Base-by-base conservation (phyloP, 2,797 vertebrate species). In the Neopelma chrysocephalum region DNA sequence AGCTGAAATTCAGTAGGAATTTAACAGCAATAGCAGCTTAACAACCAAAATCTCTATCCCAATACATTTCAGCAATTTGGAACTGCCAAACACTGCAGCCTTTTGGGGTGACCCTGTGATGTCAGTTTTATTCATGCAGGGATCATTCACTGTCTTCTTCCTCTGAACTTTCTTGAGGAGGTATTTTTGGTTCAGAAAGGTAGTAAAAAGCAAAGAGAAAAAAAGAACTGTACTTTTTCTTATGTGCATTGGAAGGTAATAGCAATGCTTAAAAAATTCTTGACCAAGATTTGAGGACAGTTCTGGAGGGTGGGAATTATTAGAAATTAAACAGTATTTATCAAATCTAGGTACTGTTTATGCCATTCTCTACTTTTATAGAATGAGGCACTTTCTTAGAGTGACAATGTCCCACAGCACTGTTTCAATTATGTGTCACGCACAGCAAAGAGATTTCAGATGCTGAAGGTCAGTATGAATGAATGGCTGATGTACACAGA, bases 221-320 rank as follows among this genome's bases (percentile, higher is more conserved):
- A 68, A 86, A 80, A 57, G 34, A 73, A 42, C 3, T 42, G 38
- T 12, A 66, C 48, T 50, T 50, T 29, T 72, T 50, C 20, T 32
- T 65, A 8, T 32, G 12, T 16, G 16, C 1, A 1, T 2, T 78
- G 16, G 22, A 75, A 79, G 13, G 13, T 48, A 65, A 85, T 1
- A 40, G 25, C 7, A 80, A 60, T 3, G 8, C 45, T 58, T 54
- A 15, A 50, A 26, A 54, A 62, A 40, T 22, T 20, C 29, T 42
- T 45, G 23, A 38, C 31, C 29, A 57, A 29, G 11, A 13, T 69
- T 68, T 69, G 15, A 8, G 11, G 9, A 80, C 50, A 40, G 6
- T 27, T 87, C 43, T 48, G 26, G 5, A 73, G 6, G 12, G 19
- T 2, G 38, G 22, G 19, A 78, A 58, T 0, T 0, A 72, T 1